phyloP scores from a whole-genome alignment of 2,888 invertebrate genomes.

The Aphidoletes aphidimyza region DNA sequence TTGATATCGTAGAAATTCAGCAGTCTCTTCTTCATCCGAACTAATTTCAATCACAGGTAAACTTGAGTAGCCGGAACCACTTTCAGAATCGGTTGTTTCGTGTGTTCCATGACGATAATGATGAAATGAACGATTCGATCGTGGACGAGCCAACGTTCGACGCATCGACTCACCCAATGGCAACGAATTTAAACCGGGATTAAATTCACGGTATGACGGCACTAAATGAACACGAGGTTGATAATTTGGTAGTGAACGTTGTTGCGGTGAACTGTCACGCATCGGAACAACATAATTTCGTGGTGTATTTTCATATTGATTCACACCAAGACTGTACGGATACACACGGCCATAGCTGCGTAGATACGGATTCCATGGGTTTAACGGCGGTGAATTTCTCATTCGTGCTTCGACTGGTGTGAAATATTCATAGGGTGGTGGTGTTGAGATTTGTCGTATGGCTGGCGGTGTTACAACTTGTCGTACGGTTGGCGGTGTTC shows the following conservation, averaged over 20 bases:
- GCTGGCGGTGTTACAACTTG: no score
- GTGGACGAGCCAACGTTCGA: background rate
- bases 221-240: constrained; percentile 1
- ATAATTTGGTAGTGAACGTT: background rate
- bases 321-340: constrained; percentile 18
- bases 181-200: background rate
- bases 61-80: background rate
- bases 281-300: background rate
- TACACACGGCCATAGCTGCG: constrained; percentile 19
- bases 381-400: background rate
- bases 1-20: background rate
- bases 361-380: constrained; percentile 46
- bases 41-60: constrained; percentile 27
- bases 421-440: background rate
- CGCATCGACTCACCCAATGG: background rate
- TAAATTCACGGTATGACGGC: background rate
- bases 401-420: background rate
- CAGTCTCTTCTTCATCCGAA: constrained; percentile 7
- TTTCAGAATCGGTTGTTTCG: background rate
- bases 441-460: background rate
- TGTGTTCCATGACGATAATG: background rate
- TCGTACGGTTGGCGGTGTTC: background rate
- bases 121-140: background rate
- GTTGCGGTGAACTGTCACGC: background rate
- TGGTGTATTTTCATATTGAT: constrained; percentile 5